Evolutionary conservation across 23 tunicate genomes (phyloP).

Genomic region (Trididemnum miniatum): DNA sequence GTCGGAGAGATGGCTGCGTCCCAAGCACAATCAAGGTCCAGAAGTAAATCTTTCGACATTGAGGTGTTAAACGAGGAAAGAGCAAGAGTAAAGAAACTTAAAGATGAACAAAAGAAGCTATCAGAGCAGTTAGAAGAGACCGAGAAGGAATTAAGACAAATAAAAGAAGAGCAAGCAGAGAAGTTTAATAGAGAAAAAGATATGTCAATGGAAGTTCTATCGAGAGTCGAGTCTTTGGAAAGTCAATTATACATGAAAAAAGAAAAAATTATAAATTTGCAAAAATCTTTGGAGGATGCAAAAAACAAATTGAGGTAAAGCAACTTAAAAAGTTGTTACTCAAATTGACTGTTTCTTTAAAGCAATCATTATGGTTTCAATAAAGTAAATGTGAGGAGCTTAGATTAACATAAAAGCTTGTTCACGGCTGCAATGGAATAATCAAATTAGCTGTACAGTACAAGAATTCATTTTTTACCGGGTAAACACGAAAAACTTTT

Average conservation of each 20-base stretch:
- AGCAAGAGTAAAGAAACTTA: slow-evolving; percentile 1
- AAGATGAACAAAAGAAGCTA: background rate
- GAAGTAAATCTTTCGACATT: background rate
- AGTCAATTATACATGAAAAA: background rate
- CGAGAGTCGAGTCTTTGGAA: background rate
- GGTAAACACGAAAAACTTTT: too few relatives aligned
- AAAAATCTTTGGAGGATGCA: background rate
- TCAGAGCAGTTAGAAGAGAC: background rate
- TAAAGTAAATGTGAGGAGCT: too few relatives aligned
- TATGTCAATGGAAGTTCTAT: background rate
- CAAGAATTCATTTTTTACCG: too few relatives aligned
- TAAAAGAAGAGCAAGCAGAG: background rate
- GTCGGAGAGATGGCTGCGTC: background rate
- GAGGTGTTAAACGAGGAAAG: background rate
- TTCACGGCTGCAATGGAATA: too few relatives aligned
- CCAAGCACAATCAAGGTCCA: background rate
- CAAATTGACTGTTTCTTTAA: too few relatives aligned
- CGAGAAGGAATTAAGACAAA: background rate
- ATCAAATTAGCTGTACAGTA: too few relatives aligned
- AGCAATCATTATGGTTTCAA: too few relatives aligned
- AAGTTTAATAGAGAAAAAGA: background rate
- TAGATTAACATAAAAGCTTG: too few relatives aligned
- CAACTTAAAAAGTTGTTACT: too few relatives aligned
- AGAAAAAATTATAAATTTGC: background rate
- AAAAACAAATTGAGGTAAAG: background rate